phyloP scores from a whole-genome alignment of 1,140 invertebrate species.

The Diprion similis region DNA sequence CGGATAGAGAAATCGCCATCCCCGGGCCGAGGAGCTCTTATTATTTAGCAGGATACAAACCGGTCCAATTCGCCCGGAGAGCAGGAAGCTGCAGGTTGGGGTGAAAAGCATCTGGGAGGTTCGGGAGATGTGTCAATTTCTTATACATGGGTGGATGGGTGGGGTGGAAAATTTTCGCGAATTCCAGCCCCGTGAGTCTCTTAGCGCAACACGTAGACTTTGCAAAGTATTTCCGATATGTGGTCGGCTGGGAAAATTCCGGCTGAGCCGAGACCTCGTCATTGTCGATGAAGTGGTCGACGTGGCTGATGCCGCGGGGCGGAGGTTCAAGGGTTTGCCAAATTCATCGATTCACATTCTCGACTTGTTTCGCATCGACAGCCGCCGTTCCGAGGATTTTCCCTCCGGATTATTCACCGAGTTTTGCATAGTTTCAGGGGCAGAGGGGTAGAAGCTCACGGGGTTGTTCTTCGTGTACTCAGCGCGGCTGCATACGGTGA shows the following conservation, averaged over 20 bases:
- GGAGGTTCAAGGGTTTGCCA: background rate
- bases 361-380: no score
- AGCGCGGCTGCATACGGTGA: background rate
- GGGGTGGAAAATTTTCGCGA: no score
- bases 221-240: background rate
- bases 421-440: slow-evolving; percentile 22
- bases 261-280: background rate
- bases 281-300: background rate
- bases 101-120: background rate
- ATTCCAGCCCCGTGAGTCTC: no score
- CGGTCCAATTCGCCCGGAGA: background rate
- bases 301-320: no score
- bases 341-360: slow-evolving; percentile 1
- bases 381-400: slow-evolving; percentile 19
- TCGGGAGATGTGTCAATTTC: no score
- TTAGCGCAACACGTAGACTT: background rate
- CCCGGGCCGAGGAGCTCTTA: background rate
- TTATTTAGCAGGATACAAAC: background rate
- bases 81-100: background rate
- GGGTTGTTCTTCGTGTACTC: background rate
- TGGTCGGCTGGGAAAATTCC: background rate
- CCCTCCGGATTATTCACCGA: slow-evolving; percentile 25
- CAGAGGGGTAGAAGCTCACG: no score
- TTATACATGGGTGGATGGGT: no score
- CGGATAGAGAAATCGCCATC: no score